Conservation (phyloP, 1,140 invertebrate species). For the Pogonomyrmex californicus region DNA sequence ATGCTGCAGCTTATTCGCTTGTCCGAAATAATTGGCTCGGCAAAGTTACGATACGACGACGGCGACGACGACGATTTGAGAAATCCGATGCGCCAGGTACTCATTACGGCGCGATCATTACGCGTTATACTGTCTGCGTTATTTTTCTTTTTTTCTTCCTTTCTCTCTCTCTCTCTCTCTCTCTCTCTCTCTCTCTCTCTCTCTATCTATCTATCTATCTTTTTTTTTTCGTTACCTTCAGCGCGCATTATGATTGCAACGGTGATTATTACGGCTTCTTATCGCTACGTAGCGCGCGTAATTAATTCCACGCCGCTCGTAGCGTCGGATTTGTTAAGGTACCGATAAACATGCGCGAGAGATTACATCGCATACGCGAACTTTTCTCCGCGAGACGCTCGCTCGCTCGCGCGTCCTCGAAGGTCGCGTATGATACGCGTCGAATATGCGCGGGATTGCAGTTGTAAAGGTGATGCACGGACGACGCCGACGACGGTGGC, state of each 20-base stretch:
- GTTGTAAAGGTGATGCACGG: slow-evolving; percentile 23
- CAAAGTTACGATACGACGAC: slow-evolving; percentile 10
- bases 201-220: background rate
- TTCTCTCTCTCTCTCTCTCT: too few species aligned
- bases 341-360: slow-evolving; percentile 56
- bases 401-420: slow-evolving; percentile 48
- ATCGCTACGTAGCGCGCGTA: slow-evolving; percentile 38
- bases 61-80: slow-evolving; percentile 4
- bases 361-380: slow-evolving; percentile 41
- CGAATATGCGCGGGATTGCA: background rate
- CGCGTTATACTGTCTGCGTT: background rate
- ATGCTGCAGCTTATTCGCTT: background rate
- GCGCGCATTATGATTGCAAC: slow-evolving; percentile 22
- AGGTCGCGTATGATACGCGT: slow-evolving; percentile 40
- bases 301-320: slow-evolving; percentile 59
- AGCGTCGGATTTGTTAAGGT: slow-evolving; percentile 55
- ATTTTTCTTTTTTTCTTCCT: background rate
- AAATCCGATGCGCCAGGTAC: slow-evolving; percentile 44
- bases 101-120: slow-evolving; percentile 22
- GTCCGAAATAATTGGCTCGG: slow-evolving; percentile 32
- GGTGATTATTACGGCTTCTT: slow-evolving; percentile 47
- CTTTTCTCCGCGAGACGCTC: slow-evolving; percentile 1
- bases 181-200: background rate
- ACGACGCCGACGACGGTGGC: background rate
- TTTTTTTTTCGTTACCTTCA: background rate